Evolutionary conservation across 35 echinoderm and acorn worm genomes (phyloP).

Genomic region (Eucidaris tribuloides): DNA sequence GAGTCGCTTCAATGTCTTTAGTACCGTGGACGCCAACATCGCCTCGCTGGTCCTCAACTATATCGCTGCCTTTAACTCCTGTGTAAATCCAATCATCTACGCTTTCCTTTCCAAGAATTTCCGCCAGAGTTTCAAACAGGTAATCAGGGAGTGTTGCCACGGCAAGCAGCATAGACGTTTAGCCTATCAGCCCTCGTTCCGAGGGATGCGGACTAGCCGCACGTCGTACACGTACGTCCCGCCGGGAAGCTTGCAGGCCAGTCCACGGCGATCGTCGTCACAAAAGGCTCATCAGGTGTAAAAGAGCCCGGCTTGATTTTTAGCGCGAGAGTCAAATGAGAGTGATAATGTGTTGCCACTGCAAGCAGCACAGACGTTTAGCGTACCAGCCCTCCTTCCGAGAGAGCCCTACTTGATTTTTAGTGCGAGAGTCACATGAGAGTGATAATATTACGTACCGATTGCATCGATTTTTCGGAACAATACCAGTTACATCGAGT

Average conservation of each 20-base stretch:
- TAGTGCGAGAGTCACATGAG: no score
- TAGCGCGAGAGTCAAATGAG: no score
- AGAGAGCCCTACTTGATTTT: no score
- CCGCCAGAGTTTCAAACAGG: conserved; percentile 26
- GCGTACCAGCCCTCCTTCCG: conserved; percentile 12
- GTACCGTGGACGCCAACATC: background rate
- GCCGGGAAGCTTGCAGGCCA: background rate
- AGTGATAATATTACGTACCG: no score
- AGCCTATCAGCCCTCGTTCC: conserved; percentile 7
- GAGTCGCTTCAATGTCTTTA: background rate
- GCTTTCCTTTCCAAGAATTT: conserved; percentile 23
- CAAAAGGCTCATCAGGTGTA: background rate
- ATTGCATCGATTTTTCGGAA: no score
- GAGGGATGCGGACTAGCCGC: background rate
- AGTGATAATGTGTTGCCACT: background rate
- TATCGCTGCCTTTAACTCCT: background rate
- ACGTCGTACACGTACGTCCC: background rate
- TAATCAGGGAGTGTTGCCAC: conserved; percentile 11
- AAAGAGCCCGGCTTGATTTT: no score
- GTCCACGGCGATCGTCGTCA: background rate
- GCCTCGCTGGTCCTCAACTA: background rate
- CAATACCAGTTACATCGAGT: no score
- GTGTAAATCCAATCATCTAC: conserved; percentile 21
- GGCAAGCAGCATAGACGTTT: background rate
- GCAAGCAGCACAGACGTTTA: background rate